Evolutionary conservation across 2,113 vertebrate genomes (phyloP), one percentile per base, ranked within the genome.

Genomic region (Apteryx owenii): DNA sequence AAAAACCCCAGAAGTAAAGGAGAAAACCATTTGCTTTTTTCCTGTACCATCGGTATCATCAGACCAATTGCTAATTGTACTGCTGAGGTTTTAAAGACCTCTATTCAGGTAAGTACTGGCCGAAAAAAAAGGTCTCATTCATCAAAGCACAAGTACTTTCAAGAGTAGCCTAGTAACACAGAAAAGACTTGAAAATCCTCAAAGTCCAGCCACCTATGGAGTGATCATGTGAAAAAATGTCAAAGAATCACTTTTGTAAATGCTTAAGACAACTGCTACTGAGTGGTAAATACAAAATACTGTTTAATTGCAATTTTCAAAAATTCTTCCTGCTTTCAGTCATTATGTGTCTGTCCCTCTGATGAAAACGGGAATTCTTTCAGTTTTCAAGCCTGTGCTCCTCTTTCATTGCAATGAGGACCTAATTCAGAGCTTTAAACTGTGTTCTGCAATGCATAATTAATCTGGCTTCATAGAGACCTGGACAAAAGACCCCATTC

Each of bases 401-500:
- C 97, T 97, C 96, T 98, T 98, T 98, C 97, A 98, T 96, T 96
- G 97, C 98, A 96, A 95, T 85, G 97, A 97, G 98, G 96, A 96
- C 97, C 97, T 96, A 97, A 98, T 97, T 98, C 98, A 97, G 97
- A 93, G 97, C 96, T 98, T 96, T 98, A 98, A 97, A 98, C 98
- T 95, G 97, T 98, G 98, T 98, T 99, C 98, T 97, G 93, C 97
- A 95, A 98, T 98, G 99, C 99, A 99, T 99, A 99, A 99, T 99
- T 99, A 99, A 99, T 99, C 98, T 98, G 98, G 98, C 98, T 99
- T 99, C 98, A 98, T 99, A 98, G 98, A 98, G 98, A 97, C 97
- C 85, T 51, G 98, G 98, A 99, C 99, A 99, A 99, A 99, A 98
- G 98, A 98, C 97, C 98, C 98, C 98, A 99, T 99, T 99, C 99